A percentile compares a stretch with the other conserved stretches of the same genome.
phyloP scores from a whole-genome alignment of 2,113 vertebrate species.

The Brevimyrus niger region DNA sequence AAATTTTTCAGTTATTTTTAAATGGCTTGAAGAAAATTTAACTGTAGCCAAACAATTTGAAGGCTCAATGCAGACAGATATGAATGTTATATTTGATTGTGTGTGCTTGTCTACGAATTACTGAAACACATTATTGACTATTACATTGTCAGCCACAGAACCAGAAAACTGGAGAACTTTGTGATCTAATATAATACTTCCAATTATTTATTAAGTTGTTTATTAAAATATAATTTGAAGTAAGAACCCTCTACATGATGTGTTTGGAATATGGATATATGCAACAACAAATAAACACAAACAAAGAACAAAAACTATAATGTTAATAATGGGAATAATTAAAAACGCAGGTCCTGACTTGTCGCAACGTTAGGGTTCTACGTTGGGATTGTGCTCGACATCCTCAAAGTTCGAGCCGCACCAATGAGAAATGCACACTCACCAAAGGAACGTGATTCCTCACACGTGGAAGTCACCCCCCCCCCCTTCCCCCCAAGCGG shows the following conservation, averaged over 20 bases:
- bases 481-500: constrained; percentile 34
- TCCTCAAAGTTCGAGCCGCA: constrained; percentile 54
- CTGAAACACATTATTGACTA: neutral
- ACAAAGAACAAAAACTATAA: neutral
- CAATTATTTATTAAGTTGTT: neutral
- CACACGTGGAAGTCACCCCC: neutral
- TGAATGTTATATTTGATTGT: neutral
- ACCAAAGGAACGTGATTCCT: constrained; percentile 55
- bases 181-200: neutral
- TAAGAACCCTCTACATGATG: neutral
- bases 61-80: neutral
- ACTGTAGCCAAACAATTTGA: neutral
- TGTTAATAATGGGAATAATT: neutral
- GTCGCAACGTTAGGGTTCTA: neutral
- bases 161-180: neutral
- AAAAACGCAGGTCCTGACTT: neutral
- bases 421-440: constrained; percentile 1
- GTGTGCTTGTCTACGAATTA: neutral
- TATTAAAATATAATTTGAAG: neutral
- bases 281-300: neutral
- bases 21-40: neutral
- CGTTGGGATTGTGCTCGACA: neutral
- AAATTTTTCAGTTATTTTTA: neutral
- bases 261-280: neutral
- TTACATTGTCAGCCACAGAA: neutral